Percentiles rank a stretch among this genome's conserved stretches.
phyloP scores from a whole-genome alignment of 1,140 invertebrate species.

The Drosophila erecta region DNA sequence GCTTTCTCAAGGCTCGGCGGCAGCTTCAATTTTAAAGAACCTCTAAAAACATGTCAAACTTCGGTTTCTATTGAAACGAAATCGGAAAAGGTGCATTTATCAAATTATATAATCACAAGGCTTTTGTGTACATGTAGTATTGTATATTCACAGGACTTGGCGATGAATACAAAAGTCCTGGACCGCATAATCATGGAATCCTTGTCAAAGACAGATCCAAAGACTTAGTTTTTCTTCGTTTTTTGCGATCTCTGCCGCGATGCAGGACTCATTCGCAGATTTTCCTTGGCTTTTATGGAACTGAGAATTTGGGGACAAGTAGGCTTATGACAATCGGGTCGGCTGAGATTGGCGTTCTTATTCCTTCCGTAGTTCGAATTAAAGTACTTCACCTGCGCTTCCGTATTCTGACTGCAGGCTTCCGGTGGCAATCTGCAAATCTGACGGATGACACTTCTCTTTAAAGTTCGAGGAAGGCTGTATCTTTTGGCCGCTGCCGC shows the following conservation, averaged over 20 bases:
- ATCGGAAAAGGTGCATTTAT: too few species aligned
- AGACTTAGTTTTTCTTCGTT: background rate
- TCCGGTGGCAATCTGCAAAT: slow-evolving; percentile 21
- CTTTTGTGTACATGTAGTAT: background rate
- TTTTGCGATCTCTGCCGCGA: background rate
- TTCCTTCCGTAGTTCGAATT: slow-evolving; percentile 18
- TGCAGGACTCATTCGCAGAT: background rate
- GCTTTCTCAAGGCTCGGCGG: background rate
- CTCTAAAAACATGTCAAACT: background rate
- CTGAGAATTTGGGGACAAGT: background rate
- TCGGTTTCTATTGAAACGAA: background rate
- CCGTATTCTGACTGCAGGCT: rapidly evolving
- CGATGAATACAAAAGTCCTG: too few species aligned
- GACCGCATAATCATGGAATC: background rate
- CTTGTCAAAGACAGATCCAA: too few species aligned
- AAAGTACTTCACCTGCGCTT: slow-evolving; percentile 29
- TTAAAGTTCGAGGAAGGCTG: background rate
- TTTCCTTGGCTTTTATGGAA: background rate
- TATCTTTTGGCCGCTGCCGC: background rate
- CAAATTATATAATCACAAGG: background rate
- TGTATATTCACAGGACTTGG: too few species aligned
- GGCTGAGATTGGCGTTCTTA: background rate
- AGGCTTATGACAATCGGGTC: background rate
- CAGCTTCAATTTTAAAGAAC: background rate
- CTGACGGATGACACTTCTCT: slow-evolving; percentile 6